These are phyloP conservation scores for Glareola pratincola DNA, from an alignment of 2,113 vertebrate genomes.

Conservation along the genomic window DNA sequence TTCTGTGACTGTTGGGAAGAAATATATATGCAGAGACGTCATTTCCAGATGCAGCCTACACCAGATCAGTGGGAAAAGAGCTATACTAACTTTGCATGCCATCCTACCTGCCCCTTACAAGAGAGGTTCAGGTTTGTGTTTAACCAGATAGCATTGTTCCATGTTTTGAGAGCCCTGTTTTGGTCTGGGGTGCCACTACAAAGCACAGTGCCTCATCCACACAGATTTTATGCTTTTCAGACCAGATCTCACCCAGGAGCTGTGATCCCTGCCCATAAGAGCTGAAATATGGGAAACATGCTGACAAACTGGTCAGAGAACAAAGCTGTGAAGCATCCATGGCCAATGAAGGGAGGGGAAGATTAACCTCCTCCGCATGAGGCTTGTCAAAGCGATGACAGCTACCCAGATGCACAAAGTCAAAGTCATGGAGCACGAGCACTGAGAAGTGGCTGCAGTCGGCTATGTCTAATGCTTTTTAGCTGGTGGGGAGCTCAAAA, in stretches of 20 bases:
- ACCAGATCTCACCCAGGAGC: neutral
- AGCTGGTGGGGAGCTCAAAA: neutral
- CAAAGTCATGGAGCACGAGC: neutral
- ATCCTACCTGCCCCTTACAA: neutral
- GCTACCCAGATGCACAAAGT: rapidly evolving
- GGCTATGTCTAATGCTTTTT: neutral
- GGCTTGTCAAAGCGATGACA: neutral
- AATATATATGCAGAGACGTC: neutral
- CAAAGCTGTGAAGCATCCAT: neutral
- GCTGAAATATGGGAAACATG: neutral
- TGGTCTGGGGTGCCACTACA: neutral
- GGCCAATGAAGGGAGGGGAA: neutral
- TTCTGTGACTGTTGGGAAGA: neutral
- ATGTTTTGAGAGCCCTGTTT: neutral
- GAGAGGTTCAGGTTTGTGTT: neutral
- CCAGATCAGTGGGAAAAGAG: neutral
- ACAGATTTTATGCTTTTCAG: constrained; percentile 11
- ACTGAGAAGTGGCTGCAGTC: neutral
- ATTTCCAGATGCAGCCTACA: neutral
- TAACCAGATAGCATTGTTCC: neutral
- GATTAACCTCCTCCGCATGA: neutral
- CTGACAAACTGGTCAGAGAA: neutral
- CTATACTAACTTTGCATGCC: neutral
- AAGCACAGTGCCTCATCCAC: neutral
- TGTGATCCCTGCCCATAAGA: neutral